Evolutionary conservation across 2,113 vertebrate genomes (phyloP).

Genomic region (Charina bottae): DNA sequence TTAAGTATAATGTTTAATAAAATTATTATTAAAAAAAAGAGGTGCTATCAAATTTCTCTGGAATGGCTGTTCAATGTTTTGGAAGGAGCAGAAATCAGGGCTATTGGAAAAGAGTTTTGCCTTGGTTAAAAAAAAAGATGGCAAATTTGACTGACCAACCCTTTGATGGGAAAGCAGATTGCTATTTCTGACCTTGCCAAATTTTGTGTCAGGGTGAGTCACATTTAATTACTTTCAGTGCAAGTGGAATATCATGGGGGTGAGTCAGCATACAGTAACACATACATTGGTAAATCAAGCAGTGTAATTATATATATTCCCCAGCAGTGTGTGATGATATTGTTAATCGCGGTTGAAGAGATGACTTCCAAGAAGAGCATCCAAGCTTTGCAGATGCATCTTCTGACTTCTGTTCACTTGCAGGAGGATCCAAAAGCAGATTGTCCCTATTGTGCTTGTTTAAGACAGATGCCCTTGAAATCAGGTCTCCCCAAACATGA

Average conservation of each 20-base stretch:
- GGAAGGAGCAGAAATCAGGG: background rate
- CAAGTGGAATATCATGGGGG: slow-evolving; percentile 42
- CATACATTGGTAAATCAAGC: slow-evolving; percentile 34
- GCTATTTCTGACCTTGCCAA: slow-evolving; percentile 48
- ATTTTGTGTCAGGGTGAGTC: slow-evolving; percentile 41
- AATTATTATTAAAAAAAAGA: background rate
- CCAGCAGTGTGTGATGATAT: slow-evolving; percentile 58
- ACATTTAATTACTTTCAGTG: slow-evolving; percentile 36
- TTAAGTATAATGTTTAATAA: background rate
- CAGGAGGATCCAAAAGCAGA: slow-evolving; percentile 44
- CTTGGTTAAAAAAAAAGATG: background rate
- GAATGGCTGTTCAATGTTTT: background rate
- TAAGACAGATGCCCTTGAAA: slow-evolving; percentile 22
- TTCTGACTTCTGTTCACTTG: slow-evolving; percentile 36
- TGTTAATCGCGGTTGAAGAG: slow-evolving; percentile 66
- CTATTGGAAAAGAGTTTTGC: background rate
- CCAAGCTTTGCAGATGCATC: slow-evolving; percentile 69
- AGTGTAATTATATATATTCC: slow-evolving; percentile 51
- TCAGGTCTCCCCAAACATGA: background rate
- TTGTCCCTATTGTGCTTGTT: slow-evolving; percentile 41
- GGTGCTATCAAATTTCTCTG: background rate
- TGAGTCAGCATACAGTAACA: slow-evolving; percentile 45
- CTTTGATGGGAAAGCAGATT: background rate
- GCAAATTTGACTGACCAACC: background rate
- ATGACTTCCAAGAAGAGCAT: slow-evolving; percentile 57